Conservation (phyloP, 2,113 vertebrate species). For the Tragelaphus imberbis region DNA sequence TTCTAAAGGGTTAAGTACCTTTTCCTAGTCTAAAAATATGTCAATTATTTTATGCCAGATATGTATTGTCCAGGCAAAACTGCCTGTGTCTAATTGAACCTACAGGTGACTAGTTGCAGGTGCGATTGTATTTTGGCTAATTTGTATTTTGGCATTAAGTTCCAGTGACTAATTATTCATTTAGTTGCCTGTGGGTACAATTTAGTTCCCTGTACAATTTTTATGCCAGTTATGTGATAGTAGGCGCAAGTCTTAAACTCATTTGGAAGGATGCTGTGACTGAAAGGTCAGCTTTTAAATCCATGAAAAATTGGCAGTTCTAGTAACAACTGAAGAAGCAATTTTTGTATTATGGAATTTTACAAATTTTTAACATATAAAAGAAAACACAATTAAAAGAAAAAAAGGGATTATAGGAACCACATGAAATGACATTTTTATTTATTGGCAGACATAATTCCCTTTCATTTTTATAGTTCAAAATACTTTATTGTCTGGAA, state of each 20-base stretch:
- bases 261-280: slow-evolving; percentile 45
- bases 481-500: background rate
- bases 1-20: background rate
- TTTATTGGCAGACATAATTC: slow-evolving; percentile 22
- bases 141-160: slow-evolving; percentile 36
- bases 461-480: background rate
- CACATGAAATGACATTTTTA: slow-evolving; percentile 2
- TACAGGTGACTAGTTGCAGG: slow-evolving; percentile 40
- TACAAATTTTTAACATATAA: background rate
- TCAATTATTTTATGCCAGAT: background rate
- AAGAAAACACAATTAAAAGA: slow-evolving; percentile 42
- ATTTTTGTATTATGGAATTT: slow-evolving; percentile 36
- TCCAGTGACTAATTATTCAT: slow-evolving; percentile 40
- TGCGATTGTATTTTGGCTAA: slow-evolving; percentile 25
- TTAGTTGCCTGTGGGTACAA: slow-evolving; percentile 24
- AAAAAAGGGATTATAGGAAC: slow-evolving; percentile 19
- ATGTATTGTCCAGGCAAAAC: background rate
- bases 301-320: background rate
- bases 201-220: slow-evolving; percentile 41
- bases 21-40: background rate
- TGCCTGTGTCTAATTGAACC: slow-evolving; percentile 41
- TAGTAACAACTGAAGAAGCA: background rate
- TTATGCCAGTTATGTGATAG: slow-evolving; percentile 34
- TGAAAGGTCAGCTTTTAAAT: slow-evolving; percentile 46
- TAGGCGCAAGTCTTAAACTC: slow-evolving; percentile 39